Base-by-base conservation (phyloP, 2,888 invertebrate species). In the Brachyopa scutellaris region DNA sequence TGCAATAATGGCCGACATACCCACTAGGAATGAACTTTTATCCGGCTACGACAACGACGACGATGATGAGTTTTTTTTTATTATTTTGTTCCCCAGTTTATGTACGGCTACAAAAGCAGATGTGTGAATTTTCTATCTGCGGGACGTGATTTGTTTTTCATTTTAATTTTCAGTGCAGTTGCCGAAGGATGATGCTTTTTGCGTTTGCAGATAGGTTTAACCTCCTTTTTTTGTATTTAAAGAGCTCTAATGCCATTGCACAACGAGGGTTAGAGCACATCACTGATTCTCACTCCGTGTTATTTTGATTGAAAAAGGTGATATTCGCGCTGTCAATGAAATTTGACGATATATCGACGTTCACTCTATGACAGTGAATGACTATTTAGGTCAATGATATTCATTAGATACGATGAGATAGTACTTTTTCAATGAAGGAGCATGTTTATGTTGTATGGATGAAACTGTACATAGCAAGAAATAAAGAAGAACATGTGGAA, bases 11-110 rank as follows among this genome's bases (percentile, higher is more conserved):
- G 57, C 31, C n/a, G 45, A 13, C 49, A 42, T 62, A 57, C 49
- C 23, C n/a, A n/a, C n/a, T n/a, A n/a, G n/a, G n/a, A 70, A 64
- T 77, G 17, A 77, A 64, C 49, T 64, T 70, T 40, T 70, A 69
- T 66, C 19, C 26, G 7, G 3, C 31, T 13, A 33, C 15, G 74
- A n/a, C n/a, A n/a, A 57, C 9, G 49, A 57, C 11, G 57, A 26
- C 13, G 49, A 57, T 36, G 53, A 45, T 19, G 47, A 47, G 13
- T 47, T 38, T 47, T n/a, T n/a, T n/a, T n/a, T n/a, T n/a, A n/a
- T n/a, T n/a, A n/a, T n/a, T n/a, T 29, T 38, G 15, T 4, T 8
- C 11, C 9, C 4, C 5, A n/a, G 1, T 47, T 26, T 45, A 7
- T 62, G n/a, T 38, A 7, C 23, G 17, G 17, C 36, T 11, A n/a